A percentile compares a stretch with the other conserved stretches of the same genome.
Evolutionary conservation across 2,113 vertebrate genomes (phyloP).

Genomic region (Cheilinus undulatus): DNA sequence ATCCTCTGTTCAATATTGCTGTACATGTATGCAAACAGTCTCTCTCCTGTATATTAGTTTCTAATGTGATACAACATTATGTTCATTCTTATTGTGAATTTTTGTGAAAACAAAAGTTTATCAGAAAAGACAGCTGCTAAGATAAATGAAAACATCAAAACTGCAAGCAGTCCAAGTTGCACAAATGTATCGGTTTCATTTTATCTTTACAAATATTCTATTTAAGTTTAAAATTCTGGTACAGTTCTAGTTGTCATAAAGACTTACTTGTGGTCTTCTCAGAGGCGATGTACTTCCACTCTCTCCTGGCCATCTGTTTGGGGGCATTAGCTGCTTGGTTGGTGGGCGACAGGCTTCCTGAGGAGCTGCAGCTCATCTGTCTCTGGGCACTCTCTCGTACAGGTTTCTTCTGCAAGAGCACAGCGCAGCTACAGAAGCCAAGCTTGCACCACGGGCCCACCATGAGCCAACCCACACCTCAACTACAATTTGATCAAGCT

Average conservation of each 20-base stretch:
- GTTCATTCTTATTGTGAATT: too few species aligned
- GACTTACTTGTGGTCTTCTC: slow-evolving; percentile 98
- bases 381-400: slow-evolving; percentile 95
- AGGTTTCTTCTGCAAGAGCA: slow-evolving; percentile 98
- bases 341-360: slow-evolving; percentile 91
- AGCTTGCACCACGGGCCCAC: slow-evolving; percentile 70
- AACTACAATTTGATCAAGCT: slow-evolving; percentile 21
- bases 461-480: slow-evolving; percentile 45
- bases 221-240: too few species aligned
- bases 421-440: slow-evolving; percentile 94
- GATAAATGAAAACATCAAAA: too few species aligned
- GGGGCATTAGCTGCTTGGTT: slow-evolving; percentile 84
- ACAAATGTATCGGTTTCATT: too few species aligned
- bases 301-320: slow-evolving; percentile 89
- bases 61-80: too few species aligned
- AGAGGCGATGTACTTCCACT: slow-evolving; percentile 99
- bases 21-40: too few species aligned
- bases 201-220: too few species aligned
- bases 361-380: slow-evolving; percentile 94
- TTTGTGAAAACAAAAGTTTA: too few species aligned
- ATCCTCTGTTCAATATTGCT: too few species aligned
- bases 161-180: too few species aligned
- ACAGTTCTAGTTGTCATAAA: neutral
- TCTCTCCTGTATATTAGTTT: too few species aligned
- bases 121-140: too few species aligned